phyloP scores from a whole-genome alignment of 2,797 vertebrate genomes.

The Craterocephalus amniculus region DNA sequence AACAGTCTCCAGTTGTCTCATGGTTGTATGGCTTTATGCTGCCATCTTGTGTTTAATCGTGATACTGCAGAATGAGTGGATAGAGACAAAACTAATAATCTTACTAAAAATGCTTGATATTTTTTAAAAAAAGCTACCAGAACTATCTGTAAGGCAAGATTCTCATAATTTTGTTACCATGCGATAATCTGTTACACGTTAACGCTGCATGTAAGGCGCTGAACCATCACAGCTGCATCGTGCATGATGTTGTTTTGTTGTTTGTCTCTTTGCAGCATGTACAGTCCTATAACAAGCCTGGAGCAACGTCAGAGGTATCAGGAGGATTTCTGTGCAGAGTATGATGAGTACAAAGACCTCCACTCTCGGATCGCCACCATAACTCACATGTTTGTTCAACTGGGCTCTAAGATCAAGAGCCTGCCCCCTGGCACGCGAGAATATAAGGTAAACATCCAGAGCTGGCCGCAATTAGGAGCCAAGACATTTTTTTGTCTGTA shows the following conservation, averaged over 20 bases:
- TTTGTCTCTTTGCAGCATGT: conserved; percentile 72
- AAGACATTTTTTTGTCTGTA: not conserved
- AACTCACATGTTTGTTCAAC: conserved; percentile 85
- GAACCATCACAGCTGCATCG: not conserved
- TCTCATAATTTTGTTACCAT: not conserved
- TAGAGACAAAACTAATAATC: not conserved
- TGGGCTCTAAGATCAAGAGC: conserved; percentile 86
- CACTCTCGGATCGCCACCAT: conserved; percentile 83
- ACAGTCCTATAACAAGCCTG: conserved; percentile 74
- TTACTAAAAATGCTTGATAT: not conserved
- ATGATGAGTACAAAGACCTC: conserved; percentile 84
- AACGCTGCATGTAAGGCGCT: not conserved
- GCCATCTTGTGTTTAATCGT: conserved; percentile 61
- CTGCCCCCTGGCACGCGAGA: conserved; percentile 84
- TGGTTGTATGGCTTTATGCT: conserved; percentile 29
- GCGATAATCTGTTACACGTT: not conserved
- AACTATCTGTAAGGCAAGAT: not conserved
- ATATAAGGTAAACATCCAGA: conserved; percentile 77
- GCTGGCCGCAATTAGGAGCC: not conserved
- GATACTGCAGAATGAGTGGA: not conserved
- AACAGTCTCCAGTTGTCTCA: not conserved
- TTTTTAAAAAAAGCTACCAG: not conserved
- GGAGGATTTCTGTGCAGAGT: conserved; percentile 88
- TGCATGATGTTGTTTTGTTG: not conserved
- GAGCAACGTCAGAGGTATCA: conserved; percentile 85